Conservation (phyloP, 2,113 vertebrate genomes). For the Notiomystis cincta region DNA sequence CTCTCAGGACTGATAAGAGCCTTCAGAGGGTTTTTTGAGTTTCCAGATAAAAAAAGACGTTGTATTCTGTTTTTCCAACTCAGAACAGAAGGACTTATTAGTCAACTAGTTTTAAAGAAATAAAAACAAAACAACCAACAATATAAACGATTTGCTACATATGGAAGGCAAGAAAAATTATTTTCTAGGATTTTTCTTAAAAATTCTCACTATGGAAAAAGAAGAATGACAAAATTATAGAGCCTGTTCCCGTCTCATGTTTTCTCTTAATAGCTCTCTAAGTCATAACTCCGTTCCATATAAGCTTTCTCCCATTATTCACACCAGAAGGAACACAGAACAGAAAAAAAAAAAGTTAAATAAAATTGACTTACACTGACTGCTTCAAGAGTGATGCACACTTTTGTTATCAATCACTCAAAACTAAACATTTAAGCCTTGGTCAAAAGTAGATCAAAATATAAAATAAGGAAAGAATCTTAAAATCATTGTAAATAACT, state of each 20-base stretch:
- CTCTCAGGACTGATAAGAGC: not conserved
- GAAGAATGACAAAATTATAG: not conserved
- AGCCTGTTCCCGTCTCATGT: not conserved
- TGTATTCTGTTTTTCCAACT: not conserved
- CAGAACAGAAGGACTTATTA: not conserved
- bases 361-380: not conserved
- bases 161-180: not conserved
- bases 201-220: not conserved
- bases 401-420: not conserved
- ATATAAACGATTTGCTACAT: not conserved
- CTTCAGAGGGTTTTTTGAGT: not conserved
- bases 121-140: not conserved
- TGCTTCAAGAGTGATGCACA: not conserved
- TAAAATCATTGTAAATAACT: not conserved
- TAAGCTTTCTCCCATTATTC: not conserved
- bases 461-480: not conserved
- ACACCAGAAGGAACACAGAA: not conserved
- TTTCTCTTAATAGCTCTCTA: not conserved
- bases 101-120: not conserved
- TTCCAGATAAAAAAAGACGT: not conserved
- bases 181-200: not conserved
- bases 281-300: not conserved
- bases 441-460: not conserved
- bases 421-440: not conserved
- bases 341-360: not conserved